These are phyloP conservation scores for Pseudochromis fuscus DNA, from an alignment of 2,797 vertebrate genomes.

Conservation along the genomic window DNA sequence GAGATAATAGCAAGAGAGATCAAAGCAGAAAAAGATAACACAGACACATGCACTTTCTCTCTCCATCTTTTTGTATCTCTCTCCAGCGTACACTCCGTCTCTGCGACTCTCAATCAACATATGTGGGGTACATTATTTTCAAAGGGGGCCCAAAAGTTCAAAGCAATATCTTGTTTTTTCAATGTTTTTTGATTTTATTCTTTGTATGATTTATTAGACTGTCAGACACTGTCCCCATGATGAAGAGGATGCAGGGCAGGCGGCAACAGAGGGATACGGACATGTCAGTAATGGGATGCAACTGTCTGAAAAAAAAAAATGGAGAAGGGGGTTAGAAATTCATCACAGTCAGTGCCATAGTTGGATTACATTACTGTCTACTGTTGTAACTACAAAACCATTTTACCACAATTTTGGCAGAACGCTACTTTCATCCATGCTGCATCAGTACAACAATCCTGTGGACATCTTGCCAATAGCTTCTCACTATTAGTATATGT, in stretches of 20 bases:
- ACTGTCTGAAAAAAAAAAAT: not conserved
- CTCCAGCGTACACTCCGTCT: constrained; percentile 22
- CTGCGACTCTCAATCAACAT: constrained; percentile 24
- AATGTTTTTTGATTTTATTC: constrained; percentile 33
- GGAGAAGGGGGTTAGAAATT: not conserved
- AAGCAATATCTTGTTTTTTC: constrained; percentile 23
- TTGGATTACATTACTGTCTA: not conserved
- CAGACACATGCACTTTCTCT: constrained; percentile 31
- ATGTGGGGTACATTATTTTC: constrained; percentile 29
- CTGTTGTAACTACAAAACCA: not conserved
- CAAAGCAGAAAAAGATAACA: constrained; percentile 59
- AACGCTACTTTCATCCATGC: not conserved
- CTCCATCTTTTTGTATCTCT: constrained; percentile 20
- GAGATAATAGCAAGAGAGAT: constrained; percentile 64
- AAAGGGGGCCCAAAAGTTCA: constrained; percentile 44
- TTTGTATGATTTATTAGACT: constrained; percentile 35
- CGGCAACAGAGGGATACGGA: not conserved
- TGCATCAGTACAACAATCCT: not conserved
- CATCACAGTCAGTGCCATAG: not conserved
- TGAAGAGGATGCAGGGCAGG: constrained; percentile 28
- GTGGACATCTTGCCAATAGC: not conserved
- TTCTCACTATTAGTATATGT: not conserved
- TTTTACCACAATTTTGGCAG: not conserved
- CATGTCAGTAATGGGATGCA: not conserved
- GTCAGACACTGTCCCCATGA: constrained; percentile 31